Conservation (phyloP, 1,140 invertebrate genomes). For the Eriosoma lanigerum region DNA sequence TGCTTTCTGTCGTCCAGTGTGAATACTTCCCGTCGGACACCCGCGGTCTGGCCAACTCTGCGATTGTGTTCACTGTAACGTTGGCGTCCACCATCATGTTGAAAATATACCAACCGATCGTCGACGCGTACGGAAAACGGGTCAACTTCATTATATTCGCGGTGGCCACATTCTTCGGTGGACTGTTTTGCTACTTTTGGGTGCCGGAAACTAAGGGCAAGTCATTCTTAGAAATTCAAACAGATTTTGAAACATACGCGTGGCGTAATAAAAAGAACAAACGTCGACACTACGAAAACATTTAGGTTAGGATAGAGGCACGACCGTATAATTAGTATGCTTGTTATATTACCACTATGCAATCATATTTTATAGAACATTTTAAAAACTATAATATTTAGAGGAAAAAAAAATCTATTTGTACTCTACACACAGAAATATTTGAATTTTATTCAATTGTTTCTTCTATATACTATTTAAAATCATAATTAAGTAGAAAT, state of each 20-base stretch:
- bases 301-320: too few species aligned
- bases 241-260: conserved; percentile 60
- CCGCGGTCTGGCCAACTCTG: conserved; percentile 59
- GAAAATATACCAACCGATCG: conserved; percentile 63
- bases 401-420: too few species aligned
- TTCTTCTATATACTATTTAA: too few species aligned
- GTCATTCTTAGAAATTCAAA: conserved; percentile 80
- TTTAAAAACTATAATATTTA: too few species aligned
- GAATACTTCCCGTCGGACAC: conserved; percentile 58
- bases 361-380: too few species aligned
- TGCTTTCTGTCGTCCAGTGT: conserved; percentile 53
- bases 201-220: conserved; percentile 93
- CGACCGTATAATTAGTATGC: too few species aligned
- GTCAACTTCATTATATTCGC: conserved; percentile 84
- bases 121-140: conserved; percentile 58
- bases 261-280: conserved; percentile 59
- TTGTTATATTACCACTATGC: too few species aligned
- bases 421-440: too few species aligned
- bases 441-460: too few species aligned
- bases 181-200: conserved; percentile 72
- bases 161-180: conserved; percentile 69
- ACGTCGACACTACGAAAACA: not conserved
- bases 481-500: too few species aligned
- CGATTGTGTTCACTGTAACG: conserved; percentile 59
- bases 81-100: conserved; percentile 57